phyloP scores from a whole-genome alignment of 2,888 invertebrate species.

The Drosophila meridionalis region DNA sequence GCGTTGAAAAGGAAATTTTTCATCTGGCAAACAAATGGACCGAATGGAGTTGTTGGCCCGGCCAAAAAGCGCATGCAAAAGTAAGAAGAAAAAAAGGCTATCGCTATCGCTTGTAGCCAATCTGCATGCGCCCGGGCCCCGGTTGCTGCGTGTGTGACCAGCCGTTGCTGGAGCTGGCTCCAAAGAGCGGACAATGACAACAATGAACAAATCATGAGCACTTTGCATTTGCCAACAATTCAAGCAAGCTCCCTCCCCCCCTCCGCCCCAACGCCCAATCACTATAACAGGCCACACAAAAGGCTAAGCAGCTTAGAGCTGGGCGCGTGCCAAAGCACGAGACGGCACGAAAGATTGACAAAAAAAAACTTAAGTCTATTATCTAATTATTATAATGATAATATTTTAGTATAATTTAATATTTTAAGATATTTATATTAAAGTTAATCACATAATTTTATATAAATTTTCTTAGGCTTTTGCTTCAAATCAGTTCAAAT shows the following conservation, averaged over 20 bases:
- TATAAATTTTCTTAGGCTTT: background rate
- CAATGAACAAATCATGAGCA: conserved; percentile 80
- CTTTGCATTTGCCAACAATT: conserved; percentile 60
- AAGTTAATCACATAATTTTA: background rate
- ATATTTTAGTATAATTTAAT: background rate
- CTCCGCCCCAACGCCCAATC: conserved; percentile 4
- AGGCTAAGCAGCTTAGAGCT: conserved; percentile 54
- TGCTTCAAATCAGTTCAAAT: background rate
- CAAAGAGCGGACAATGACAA: conserved; percentile 69
- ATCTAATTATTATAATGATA: background rate
- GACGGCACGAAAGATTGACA: conserved; percentile 11
- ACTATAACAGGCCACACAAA: conserved; percentile 50
- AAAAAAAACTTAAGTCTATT: background rate
- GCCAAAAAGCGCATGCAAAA: conserved; percentile 50
- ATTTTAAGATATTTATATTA: background rate
- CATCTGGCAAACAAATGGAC: conserved; percentile 63
- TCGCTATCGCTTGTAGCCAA: conserved; percentile 78
- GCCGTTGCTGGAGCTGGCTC: conserved; percentile 22
- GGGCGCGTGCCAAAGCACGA: conserved; percentile 42
- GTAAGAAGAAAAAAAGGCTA: conserved; percentile 66
- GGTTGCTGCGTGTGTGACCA: conserved; percentile 45
- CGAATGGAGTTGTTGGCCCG: conserved; percentile 59
- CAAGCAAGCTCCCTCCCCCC: background rate
- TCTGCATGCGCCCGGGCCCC: conserved; percentile 71
- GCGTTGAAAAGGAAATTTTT: conserved; percentile 79